phyloP scores from a whole-genome alignment of 2,888 invertebrate genomes.

The Philhelius pedissequus region DNA sequence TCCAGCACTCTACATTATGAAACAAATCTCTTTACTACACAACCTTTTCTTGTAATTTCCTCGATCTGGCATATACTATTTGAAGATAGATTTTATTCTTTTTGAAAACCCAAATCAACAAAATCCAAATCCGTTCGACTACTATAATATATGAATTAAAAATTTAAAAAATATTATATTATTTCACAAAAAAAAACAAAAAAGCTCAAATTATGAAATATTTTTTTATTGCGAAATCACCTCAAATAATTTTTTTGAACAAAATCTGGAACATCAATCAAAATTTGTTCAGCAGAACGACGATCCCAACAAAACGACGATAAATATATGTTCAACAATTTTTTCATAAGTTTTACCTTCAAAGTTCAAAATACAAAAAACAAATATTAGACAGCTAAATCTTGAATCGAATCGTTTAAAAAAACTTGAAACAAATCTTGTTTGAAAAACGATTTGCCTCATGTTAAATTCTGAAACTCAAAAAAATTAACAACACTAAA shows the following conservation, averaged over 20 bases:
- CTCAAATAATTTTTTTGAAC: slow-evolving; percentile 17
- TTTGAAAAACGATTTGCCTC: background rate
- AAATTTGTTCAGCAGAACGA: background rate
- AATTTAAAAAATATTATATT: background rate
- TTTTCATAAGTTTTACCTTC: slow-evolving; percentile 28
- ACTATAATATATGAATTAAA: slow-evolving; percentile 6
- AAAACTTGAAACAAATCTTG: background rate
- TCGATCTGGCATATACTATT: background rate
- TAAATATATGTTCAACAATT: background rate
- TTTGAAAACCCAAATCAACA: slow-evolving; percentile 9
- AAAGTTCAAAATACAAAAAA: slow-evolving; percentile 37
- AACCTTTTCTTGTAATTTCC: background rate
- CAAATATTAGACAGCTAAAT: background rate
- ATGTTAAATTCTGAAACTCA: background rate
- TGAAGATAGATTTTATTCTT: background rate
- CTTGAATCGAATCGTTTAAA: background rate
- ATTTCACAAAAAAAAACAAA: background rate
- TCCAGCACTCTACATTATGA: background rate
- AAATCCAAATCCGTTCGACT: slow-evolving; percentile 5
- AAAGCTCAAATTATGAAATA: background rate
- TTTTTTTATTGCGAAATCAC: slow-evolving; percentile 19
- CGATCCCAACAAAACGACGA: slow-evolving; percentile 34
- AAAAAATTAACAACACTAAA: background rate
- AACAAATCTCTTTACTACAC: background rate
- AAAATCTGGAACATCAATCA: slow-evolving; percentile 16